Percentiles rank a stretch among this genome's conserved stretches.
Conservation (phyloP, 2,888 invertebrate species). For the Stenchaetothrips biformis region DNA sequence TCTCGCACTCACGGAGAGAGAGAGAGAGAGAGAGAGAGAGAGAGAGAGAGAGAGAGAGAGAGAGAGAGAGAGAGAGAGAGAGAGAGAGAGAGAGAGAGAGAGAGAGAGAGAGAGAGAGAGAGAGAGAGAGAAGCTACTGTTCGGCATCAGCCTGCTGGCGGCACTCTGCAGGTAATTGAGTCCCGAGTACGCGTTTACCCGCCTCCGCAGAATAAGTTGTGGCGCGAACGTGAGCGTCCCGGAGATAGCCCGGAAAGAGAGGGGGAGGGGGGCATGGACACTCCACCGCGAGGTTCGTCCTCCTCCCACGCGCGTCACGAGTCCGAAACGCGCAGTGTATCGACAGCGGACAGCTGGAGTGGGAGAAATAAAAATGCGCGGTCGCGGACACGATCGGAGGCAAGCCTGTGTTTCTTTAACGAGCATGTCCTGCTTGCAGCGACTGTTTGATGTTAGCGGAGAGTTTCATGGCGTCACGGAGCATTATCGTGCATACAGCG, state of each 20-base stretch:
- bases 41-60: not conserved
- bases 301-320: too few species aligned
- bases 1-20: not conserved
- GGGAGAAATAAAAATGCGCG: not conserved
- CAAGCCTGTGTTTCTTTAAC: too few species aligned
- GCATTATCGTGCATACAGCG: not conserved
- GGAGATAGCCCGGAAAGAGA: too few species aligned
- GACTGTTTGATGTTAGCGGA: too few species aligned
- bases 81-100: not conserved
- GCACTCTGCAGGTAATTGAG: not conserved
- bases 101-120: constrained; percentile 13
- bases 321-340: too few species aligned
- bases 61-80: not conserved
- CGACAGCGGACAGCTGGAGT: not conserved
- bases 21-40: too few species aligned
- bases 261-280: too few species aligned
- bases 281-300: too few species aligned
- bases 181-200: too few species aligned
- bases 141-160: not conserved
- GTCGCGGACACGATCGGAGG: not conserved
- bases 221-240: too few species aligned
- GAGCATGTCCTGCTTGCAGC: too few species aligned
- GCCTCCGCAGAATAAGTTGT: too few species aligned
- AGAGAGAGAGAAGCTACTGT: not conserved
- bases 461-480: not conserved